phyloP scores from a whole-genome alignment of 2,797 vertebrate species.

The Acanthiza pusilla region DNA sequence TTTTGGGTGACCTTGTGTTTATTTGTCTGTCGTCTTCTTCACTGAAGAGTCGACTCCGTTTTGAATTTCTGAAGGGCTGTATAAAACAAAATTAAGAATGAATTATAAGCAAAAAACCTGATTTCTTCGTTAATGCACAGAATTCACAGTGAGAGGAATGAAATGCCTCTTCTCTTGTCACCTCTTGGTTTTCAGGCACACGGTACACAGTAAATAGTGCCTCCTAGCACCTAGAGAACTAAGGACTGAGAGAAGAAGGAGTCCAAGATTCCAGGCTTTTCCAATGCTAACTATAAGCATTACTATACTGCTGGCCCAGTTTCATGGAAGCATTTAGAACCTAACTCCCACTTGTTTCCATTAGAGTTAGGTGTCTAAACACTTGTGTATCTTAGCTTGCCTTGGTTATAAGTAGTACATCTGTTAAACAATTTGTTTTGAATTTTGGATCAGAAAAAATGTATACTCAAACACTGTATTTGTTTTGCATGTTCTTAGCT shows the following conservation, averaged over 20 bases:
- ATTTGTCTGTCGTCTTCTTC: conserved; percentile 92
- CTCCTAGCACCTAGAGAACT: not conserved
- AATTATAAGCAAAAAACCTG: not conserved
- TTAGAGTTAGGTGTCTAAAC: conserved; percentile 44
- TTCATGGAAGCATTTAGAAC: conserved; percentile 30
- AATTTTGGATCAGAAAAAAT: not conserved
- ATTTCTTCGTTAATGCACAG: conserved; percentile 34
- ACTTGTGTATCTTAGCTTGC: not conserved
- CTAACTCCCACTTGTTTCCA: conserved; percentile 36
- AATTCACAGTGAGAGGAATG: not conserved
- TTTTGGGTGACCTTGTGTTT: conserved; percentile 90
- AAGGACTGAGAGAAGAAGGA: not conserved
- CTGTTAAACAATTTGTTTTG: not conserved
- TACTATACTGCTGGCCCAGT: conserved; percentile 23
- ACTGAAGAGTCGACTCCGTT: conserved; percentile 90
- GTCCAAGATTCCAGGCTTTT: conserved; percentile 18
- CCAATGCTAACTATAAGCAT: conserved; percentile 37
- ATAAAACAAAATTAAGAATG: conserved; percentile 42
- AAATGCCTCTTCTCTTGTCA: not conserved
- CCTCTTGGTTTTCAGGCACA: not conserved
- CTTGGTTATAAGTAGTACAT: not conserved
- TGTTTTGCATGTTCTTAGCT: not conserved
- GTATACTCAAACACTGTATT: not conserved
- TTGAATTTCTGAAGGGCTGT: conserved; percentile 93
- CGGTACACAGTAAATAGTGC: not conserved